Base-by-base conservation (phyloP, 2,888 invertebrate genomes). In the Diarsia mendica region DNA sequence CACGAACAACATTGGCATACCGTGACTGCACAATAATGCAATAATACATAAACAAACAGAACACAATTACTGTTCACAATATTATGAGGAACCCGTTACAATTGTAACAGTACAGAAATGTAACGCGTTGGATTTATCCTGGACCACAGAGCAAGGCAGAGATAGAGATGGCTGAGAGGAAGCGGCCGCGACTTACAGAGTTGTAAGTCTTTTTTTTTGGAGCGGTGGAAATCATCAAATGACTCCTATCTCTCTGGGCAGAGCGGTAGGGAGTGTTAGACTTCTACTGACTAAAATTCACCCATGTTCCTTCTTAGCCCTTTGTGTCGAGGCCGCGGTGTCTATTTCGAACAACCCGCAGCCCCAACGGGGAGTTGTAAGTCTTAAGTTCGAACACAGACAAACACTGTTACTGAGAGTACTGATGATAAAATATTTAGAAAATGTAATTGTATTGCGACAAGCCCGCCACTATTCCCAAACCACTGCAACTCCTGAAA, bases 31-130 rank as follows among this genome's bases (percentile, higher is more conserved):
- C 77, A 73, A 79, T 81, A 75, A 75, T n/a, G 82, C 67, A 64
- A 28, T 51, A 74, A 78, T 61, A 72, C 33, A 77, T 60, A 77
- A 77, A 80, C 60, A 73, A 53, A 80, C 80, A 81, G 53, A 61
- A 63, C 64, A 58, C 78, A 81, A 79, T 79, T 78, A 81, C 81
- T 81, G 18, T 75, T 58, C 33, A 48, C 51, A 64, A 65, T 78
- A 80, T 80, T 81, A 81, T 81, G 67, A 81, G 44, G 49, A 70
- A 67, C 69, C 80, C 75, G 81, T 84, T 84, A 82, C 55, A 48
- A 80, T 58, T 33, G 80, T 80, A 80, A 84, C 80, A 69, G 80
- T 84, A 84, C 60, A 65, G 66, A 79, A 83, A 70, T 81, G 58
- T 69, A 79, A 79, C 83, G 63, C 74, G 66, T 79, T 28, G 55